These are phyloP conservation scores for Mallotus villosus DNA, from an alignment of 2,797 vertebrate genomes.

Conservation along the genomic window DNA sequence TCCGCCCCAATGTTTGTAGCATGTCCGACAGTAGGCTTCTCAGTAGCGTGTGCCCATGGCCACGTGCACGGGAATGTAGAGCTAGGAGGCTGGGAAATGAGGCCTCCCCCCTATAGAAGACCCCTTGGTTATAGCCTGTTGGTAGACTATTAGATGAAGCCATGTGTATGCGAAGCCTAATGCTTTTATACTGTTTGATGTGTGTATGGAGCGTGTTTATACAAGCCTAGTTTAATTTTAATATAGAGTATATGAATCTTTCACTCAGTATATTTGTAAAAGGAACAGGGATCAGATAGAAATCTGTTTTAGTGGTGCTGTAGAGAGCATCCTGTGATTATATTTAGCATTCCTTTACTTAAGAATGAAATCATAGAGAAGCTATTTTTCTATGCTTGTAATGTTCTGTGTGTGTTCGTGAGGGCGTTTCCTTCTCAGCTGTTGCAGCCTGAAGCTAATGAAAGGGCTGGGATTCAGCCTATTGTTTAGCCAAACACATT, in stretches of 20 bases:
- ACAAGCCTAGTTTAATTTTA: slow-evolving; percentile 1
- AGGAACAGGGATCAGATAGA: background rate
- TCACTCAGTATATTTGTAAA: background rate
- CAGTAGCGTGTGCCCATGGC: slow-evolving; percentile 10
- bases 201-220: background rate
- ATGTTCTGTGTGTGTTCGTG: background rate
- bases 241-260: slow-evolving; percentile 5
- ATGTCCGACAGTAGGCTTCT: background rate
- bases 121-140: background rate
- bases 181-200: slow-evolving; percentile 14
- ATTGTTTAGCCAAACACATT: background rate
- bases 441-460: background rate
- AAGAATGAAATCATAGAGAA: slow-evolving; percentile 6
- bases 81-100: background rate
- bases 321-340: too few relatives aligned
- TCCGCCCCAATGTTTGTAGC: slow-evolving; percentile 2
- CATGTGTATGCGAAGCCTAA: background rate
- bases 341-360: background rate
- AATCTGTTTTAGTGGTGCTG: background rate
- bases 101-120: slow-evolving; percentile 13
- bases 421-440: background rate
- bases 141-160: background rate
- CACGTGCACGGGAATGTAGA: background rate
- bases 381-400: slow-evolving; percentile 26
- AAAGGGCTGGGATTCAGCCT: background rate